A percentile compares a stretch with the other conserved stretches of the same genome.
Evolutionary conservation across 2,113 vertebrate genomes (phyloP).

Genomic region (Protobothrops flavoviridis): DNA sequence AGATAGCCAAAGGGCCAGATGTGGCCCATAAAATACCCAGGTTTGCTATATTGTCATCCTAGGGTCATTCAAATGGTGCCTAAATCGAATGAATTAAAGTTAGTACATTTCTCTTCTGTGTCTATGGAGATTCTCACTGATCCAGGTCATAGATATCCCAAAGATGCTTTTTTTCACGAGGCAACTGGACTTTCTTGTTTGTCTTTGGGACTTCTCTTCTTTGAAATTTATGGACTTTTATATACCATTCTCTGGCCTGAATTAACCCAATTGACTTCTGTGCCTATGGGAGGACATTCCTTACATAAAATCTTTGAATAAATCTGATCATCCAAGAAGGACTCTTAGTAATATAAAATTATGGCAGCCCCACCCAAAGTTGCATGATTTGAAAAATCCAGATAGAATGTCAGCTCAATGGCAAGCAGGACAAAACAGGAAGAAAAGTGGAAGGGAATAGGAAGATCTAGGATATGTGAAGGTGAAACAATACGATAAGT

Average conservation of each 20-base stretch:
- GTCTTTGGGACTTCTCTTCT: background rate
- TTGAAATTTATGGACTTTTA: background rate
- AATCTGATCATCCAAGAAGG: background rate
- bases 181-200: too few relatives aligned
- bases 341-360: background rate
- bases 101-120: background rate
- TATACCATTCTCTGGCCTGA: background rate
- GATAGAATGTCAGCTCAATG: background rate
- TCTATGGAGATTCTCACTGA: too few relatives aligned
- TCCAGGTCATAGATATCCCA: too few relatives aligned
- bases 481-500: background rate
- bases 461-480: background rate
- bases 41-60: background rate
- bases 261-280: background rate
- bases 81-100: background rate
- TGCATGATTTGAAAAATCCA: background rate
- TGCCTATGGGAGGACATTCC: background rate
- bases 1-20: background rate
- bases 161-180: too few relatives aligned
- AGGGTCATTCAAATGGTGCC: background rate
- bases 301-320: background rate
- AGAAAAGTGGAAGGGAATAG: background rate
- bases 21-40: background rate
- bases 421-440: background rate
- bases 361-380: background rate